phyloP scores from a whole-genome alignment of 1,140 invertebrate species.

The Drosophila parabipectinata region DNA sequence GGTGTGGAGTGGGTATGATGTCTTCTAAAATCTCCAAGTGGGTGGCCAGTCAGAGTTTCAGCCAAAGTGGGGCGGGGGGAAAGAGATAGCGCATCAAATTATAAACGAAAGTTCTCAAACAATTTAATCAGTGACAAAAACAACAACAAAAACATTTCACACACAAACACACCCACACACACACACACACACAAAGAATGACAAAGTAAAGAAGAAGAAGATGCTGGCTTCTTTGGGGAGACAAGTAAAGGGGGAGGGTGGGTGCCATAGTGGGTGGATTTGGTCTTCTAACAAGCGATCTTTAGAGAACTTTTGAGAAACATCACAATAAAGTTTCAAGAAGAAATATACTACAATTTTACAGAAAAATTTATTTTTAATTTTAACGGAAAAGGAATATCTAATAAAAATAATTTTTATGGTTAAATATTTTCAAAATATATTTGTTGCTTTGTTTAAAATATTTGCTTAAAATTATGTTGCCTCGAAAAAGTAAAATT shows the following conservation, averaged over 20 bases:
- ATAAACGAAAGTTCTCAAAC: slow-evolving; percentile 75
- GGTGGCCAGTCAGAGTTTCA: not conserved
- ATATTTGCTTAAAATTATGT: too few species aligned
- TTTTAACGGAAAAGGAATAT: not conserved
- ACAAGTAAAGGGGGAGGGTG: not conserved
- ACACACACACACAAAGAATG: slow-evolving; percentile 15
- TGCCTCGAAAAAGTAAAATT: too few species aligned
- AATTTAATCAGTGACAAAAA: slow-evolving; percentile 67
- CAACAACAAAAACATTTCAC: slow-evolving; percentile 58
- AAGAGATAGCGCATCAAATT: slow-evolving; percentile 60
- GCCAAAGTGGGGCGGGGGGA: not conserved
- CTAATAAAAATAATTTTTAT: too few species aligned
- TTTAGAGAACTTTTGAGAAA: not conserved
- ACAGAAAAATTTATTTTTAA: not conserved
- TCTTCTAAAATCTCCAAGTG: slow-evolving; percentile 20
- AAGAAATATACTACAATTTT: not conserved
- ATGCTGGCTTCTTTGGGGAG: slow-evolving; percentile 30
- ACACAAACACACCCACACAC: slow-evolving; percentile 15
- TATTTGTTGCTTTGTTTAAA: too few species aligned
- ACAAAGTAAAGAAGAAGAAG: slow-evolving; percentile 12
- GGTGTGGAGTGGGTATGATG: not conserved
- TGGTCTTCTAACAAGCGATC: not conserved
- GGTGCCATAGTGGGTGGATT: not conserved
- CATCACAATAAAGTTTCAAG: not conserved
- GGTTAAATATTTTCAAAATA: too few species aligned